Evolutionary conservation across 2,888 invertebrate species (phyloP), one percentile per base, ranked within the genome.

Genomic region (Cephus nigrinus): DNA sequence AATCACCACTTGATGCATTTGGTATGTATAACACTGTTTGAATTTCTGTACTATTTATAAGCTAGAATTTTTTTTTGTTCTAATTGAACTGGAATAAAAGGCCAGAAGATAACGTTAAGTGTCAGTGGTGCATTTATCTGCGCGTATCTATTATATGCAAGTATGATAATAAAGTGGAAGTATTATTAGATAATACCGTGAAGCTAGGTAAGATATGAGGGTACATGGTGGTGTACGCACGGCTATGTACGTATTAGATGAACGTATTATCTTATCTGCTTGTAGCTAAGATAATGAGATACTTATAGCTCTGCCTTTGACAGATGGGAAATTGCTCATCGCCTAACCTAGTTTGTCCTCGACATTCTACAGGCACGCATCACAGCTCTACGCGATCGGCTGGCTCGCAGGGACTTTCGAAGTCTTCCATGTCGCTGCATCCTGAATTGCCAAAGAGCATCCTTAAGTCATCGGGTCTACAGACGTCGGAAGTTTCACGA

Each of bases 381-480:
- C 31, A 31, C 15, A 23, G 33, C 33, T 33, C 31, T 31, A 15
- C 31, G 33, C 71, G 71, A 12, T 31, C 71, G 11, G 32, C 0
- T 31, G 33, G 12, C 71, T 31, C 71, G 71, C 71, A 71, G 23
- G 33, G 32, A 32, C 12, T 31, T 33, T 33, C 71, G 4, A 71
- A 71, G 71, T 71, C 71, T 71, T 31, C 33, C 12, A 71, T 71
- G 33, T 71, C 71, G 32, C 32, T 31, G 32, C 71, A 71, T 71
- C 23, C 71, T 31, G 86, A 86, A 40, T 36, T 80, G 73, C 82
- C 81, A 34, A 87, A 84, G 83, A 82, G 86, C 78, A 87, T 86
- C 81, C 77, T 87, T 36, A 87, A 87, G 76, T 77, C 84, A 30
- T 74, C 83, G 73, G 83, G 69, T 73, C 32, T 33, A 9, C 71